phyloP scores from a whole-genome alignment of 1,140 invertebrate genomes.

The Maniola jurtina region DNA sequence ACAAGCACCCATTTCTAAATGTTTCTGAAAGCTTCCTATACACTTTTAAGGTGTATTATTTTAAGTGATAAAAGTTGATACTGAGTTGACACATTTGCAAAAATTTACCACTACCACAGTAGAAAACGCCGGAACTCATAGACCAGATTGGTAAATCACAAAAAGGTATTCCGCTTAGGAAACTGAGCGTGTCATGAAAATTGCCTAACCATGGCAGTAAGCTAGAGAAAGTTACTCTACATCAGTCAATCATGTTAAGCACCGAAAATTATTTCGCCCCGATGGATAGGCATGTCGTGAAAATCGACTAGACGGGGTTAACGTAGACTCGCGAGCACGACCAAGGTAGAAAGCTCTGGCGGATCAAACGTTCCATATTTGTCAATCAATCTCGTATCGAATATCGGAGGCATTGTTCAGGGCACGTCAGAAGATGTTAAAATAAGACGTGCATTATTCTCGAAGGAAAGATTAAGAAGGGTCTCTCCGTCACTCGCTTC shows the following conservation, averaged over 20 bases:
- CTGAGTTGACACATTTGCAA: no score
- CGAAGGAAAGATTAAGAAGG: not conserved
- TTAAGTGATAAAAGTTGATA: no score
- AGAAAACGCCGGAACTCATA: not conserved
- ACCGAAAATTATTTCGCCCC: not conserved
- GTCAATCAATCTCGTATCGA: not conserved
- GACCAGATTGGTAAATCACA: not conserved
- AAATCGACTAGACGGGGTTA: not conserved
- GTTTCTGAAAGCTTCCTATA: no score
- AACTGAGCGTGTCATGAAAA: not conserved
- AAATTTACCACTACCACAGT: no score
- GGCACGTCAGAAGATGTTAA: slow-evolving; percentile 1
- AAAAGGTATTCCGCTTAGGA: not conserved
- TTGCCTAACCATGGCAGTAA: not conserved
- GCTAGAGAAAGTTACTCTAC: not conserved
- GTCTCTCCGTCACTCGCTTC: no score
- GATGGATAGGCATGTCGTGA: slow-evolving; percentile 2
- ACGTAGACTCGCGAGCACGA: not conserved
- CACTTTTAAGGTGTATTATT: no score
- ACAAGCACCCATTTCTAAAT: no score
- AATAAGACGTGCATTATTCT: slow-evolving; percentile 1
- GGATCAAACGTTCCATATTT: not conserved
- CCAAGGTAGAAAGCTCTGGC: not conserved
- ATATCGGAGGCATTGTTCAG: not conserved
- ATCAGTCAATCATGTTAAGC: slow-evolving; percentile 1